A percentile compares a stretch with the other conserved stretches of the same genome.
These are phyloP conservation scores for Trichonephila clavata DNA, from an alignment of 1,140 invertebrate species.

Conservation along the genomic window DNA sequence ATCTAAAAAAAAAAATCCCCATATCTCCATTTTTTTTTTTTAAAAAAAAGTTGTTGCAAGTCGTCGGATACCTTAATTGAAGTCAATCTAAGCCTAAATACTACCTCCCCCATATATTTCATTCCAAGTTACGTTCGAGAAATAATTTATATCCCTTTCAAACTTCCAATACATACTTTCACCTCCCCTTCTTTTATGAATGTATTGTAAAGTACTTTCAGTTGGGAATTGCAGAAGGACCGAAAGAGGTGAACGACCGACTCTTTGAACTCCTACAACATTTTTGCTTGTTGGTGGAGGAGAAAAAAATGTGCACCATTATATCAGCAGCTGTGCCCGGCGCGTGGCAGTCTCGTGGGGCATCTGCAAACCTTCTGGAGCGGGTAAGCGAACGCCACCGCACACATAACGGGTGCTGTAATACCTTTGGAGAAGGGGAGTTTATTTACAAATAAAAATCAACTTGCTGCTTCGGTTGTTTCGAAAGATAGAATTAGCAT, in stretches of 20 bases:
- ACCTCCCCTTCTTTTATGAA: not conserved
- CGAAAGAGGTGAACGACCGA: conserved; percentile 14
- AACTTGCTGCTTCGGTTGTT: not conserved
- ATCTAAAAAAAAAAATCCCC: too few species aligned
- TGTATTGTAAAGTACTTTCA: not conserved
- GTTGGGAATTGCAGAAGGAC: not conserved
- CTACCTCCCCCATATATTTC: too few species aligned
- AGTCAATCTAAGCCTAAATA: too few species aligned
- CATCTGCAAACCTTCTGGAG: not conserved
- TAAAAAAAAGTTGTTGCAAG: too few species aligned
- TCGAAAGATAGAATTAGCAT: not conserved
- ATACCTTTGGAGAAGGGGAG: not conserved
- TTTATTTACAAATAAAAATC: not conserved
- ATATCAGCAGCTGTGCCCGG: not conserved
- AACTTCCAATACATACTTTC: too few species aligned
- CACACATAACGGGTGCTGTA: conserved; percentile 9
- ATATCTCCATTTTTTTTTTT: too few species aligned
- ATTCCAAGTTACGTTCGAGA: too few species aligned
- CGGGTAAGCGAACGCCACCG: not conserved
- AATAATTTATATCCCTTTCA: too few species aligned
- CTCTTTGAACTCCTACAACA: not conserved
- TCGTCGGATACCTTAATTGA: too few species aligned
- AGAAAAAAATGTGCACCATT: not conserved
- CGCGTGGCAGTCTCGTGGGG: not conserved
- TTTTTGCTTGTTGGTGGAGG: not conserved